Conservation (phyloP, 2,797 vertebrate genomes). For the Telmatherina bonti region DNA sequence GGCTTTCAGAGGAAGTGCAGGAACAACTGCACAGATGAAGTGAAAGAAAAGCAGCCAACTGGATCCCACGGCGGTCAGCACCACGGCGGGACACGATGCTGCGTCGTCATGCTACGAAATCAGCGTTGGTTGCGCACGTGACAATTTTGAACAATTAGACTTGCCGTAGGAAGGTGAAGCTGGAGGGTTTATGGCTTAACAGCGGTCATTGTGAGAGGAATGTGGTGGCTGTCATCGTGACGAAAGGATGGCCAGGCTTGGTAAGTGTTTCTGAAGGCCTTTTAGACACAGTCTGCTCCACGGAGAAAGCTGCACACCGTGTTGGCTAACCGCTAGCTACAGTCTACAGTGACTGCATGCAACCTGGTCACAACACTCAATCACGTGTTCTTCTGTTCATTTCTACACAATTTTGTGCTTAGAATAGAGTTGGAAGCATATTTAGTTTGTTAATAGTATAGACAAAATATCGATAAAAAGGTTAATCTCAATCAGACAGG, state of each 20-base stretch:
- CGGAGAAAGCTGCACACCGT: background rate
- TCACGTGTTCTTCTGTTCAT: too few relatives aligned
- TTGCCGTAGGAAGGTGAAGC: slow-evolving; percentile 49
- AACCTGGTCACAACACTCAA: too few relatives aligned
- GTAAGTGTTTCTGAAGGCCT: slow-evolving; percentile 37
- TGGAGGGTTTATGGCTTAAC: too few relatives aligned
- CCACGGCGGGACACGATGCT: too few relatives aligned
- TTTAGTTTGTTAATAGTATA: background rate
- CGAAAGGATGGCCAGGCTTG: slow-evolving; percentile 48
- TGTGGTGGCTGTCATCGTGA: slow-evolving; percentile 17
- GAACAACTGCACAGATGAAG: too few relatives aligned
- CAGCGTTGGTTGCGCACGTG: background rate
- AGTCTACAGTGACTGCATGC: too few relatives aligned
- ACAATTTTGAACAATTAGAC: slow-evolving; percentile 38
- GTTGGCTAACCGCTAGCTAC: slow-evolving; percentile 36
- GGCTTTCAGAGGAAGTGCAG: too few relatives aligned
- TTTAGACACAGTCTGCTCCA: background rate
- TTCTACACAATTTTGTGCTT: too few relatives aligned
- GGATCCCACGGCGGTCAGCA: too few relatives aligned
- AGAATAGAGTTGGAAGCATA: background rate
- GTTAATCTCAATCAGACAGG: background rate
- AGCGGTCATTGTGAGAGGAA: background rate
- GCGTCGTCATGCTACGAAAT: background rate
- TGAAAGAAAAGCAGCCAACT: too few relatives aligned
- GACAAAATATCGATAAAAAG: background rate